Evolutionary conservation across 2,797 vertebrate species (phyloP), one percentile per base, ranked within the genome.

Genomic region (Naso thynnoides): DNA sequence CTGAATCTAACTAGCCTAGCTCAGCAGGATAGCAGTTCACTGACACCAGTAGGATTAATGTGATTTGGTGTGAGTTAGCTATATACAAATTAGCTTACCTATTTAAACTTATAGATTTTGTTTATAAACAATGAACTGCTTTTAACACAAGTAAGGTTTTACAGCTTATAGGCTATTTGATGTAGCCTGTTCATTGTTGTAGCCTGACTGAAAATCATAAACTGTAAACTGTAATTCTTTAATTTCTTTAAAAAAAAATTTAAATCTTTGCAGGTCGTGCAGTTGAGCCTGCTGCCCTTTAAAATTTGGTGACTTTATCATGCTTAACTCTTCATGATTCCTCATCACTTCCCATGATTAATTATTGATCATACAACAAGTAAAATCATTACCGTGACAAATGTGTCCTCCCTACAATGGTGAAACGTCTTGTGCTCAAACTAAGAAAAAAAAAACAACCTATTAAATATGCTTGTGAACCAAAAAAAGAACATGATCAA

Each of bases 401-500:
- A 27, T 42, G 16, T 44, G 19, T 33, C 11, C 27, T 42, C 0
- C 18, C 19, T 33, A 6, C 31, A 33, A 33, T 33, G 31, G 6
- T 33, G 31, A 8, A 33, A 33, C 6, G 31, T 33, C 31, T 33
- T 9, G 9, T 33, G 31, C 31, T 6, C 31, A 33, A 33, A 6
- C 31, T 70, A n/a, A 54, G 50, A 47, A 9, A 63, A 24, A 50
- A 39, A 31, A 63, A 31, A 26, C 36, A 65, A 42, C 36, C 5
- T 29, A 8, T 63, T 68, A 3, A 39, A 69, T 33, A 8, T 33
- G 31, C 31, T 57, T 63, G 9, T 48, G 48, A 67, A 49, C 67
- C 55, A 49, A 29, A 47, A 31, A 19, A 49, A 5, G 13, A 69
- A 33, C 31, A 33, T 33, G 4, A 33, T 2, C 6, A 74, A 61